These are phyloP conservation scores for Cheilosia scutellata DNA, from an alignment of 2,888 invertebrate genomes.

Conservation along the genomic window DNA sequence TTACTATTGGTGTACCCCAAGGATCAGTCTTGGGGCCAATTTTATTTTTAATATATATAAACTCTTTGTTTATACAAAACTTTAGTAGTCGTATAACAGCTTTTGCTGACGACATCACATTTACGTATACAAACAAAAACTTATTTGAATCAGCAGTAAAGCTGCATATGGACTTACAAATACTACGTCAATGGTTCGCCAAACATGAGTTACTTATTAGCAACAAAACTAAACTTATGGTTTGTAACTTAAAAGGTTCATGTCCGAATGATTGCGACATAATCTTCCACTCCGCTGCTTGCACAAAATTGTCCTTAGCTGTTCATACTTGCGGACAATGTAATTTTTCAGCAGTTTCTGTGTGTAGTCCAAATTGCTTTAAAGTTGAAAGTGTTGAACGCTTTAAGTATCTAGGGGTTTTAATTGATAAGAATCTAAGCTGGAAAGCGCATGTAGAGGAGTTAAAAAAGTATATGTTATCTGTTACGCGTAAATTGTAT, in stretches of 20 bases:
- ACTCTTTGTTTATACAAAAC: slow-evolving; percentile 8
- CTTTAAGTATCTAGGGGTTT: slow-evolving; percentile 15
- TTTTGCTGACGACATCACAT: background rate
- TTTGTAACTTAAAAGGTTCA: slow-evolving; percentile 3
- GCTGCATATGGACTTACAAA: slow-evolving; percentile 9
- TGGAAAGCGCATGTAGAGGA: slow-evolving; percentile 18
- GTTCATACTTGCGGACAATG: background rate
- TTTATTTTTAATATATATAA: slow-evolving; percentile 2
- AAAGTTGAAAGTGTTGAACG: slow-evolving; percentile 12
- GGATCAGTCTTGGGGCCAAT: slow-evolving; percentile 8
- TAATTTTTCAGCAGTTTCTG: background rate
- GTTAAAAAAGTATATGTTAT: slow-evolving; percentile 13
- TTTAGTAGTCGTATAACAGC: slow-evolving; percentile 4
- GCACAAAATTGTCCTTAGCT: slow-evolving; percentile 1
- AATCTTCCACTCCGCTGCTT: slow-evolving; percentile 1
- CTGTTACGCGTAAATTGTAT: background rate
- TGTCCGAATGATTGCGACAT: slow-evolving; percentile 1
- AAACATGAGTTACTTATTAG: slow-evolving; percentile 6
- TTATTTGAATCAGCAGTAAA: slow-evolving; percentile 8
- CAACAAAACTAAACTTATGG: slow-evolving; percentile 9
- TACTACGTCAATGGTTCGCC: background rate
- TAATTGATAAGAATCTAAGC: slow-evolving; percentile 11
- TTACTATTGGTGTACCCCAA: slow-evolving; percentile 7
- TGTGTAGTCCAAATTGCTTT: slow-evolving; percentile 14
- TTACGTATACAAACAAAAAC: slow-evolving; percentile 1